Evolutionary conservation across 1,140 invertebrate genomes (phyloP), one percentile per base, ranked within the genome.

Genomic region (Uloborus diversus): DNA sequence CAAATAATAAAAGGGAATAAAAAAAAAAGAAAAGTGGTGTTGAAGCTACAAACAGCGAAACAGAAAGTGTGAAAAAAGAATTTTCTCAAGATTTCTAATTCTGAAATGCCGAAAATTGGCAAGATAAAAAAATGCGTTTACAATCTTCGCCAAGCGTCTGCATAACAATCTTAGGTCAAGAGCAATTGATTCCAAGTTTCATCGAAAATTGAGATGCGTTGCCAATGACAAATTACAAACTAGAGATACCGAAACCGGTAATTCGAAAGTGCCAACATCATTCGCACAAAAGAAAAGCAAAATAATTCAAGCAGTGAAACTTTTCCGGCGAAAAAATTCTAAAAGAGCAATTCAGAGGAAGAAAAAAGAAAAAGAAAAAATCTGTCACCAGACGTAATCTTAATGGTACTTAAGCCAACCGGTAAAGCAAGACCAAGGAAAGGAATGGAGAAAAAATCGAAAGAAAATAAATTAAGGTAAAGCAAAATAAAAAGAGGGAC

Each of bases 331-430:
- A 35, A 33, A 53, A 27, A 33, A 66, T 42, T 17, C 17, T 0
- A 42, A 42, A 13, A 42, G 37, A 42, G 17, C 9, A 13, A 42
- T 13, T 42, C 9, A 9, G 9, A 42, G 37, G 37, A 42, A 42
- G 9, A 42, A 42, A 17, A 17, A 28, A 59, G 56, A 69, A 71
- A 71, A 42, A 17, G 23, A 59, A 69, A 69, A 71, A 71, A 42
- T 42, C 49, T 71, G 69, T 71, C 69, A 71, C 30, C 68, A 35
- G 33, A 17, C 37, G 23, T 20, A 71, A 71, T 71, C 69, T 56
- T 71, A 71, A 71, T 71, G 69, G 69, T 61, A 71, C 69, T 71
- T 71, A 71, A 57, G 33, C 53, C 30, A 70, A 70, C 30, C 66
- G 47, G 51, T 17, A 57, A 37, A 57, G 49, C 66, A 70, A 70